Conservation (phyloP, 2,888 invertebrate species). For the Leptopilina syphax region DNA sequence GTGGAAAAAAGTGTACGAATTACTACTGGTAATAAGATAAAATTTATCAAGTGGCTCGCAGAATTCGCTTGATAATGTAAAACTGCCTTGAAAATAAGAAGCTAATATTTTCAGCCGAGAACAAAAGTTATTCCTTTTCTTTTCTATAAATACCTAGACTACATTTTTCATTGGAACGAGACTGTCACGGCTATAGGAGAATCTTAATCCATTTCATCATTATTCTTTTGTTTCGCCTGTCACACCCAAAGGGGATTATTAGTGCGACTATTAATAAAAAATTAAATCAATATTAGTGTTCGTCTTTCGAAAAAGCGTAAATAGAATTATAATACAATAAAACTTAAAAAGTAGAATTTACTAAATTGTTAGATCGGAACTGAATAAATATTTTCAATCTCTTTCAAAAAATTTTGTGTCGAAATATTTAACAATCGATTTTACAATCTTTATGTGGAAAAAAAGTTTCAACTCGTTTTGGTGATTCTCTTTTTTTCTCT, state of each 20-base stretch:
- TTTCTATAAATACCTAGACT: not conserved
- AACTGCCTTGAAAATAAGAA: not conserved
- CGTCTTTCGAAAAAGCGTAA: no score
- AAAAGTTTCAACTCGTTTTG: no score
- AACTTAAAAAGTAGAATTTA: no score
- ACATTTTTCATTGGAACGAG: slow-evolving; percentile 15
- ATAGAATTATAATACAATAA: no score
- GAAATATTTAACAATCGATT: no score
- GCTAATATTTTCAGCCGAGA: not conserved
- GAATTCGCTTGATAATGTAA: not conserved
- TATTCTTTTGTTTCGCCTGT: slow-evolving; percentile 12
- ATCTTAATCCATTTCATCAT: not conserved
- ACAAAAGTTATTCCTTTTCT: not conserved
- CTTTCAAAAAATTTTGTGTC: no score
- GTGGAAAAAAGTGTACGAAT: slow-evolving; percentile 2
- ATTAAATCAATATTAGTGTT: no score
- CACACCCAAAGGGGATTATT: not conserved
- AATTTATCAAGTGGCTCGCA: slow-evolving; percentile 1
- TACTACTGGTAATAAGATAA: slow-evolving; percentile 14
- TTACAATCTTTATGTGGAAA: no score
- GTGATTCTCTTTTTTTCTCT: no score
- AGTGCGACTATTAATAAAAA: no score
- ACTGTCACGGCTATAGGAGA: slow-evolving; percentile 5
- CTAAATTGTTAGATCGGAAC: no score
- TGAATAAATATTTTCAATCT: no score